Percentiles rank a stretch among this genome's conserved stretches.
These are phyloP conservation scores for Pluvianellus socialis DNA, from an alignment of 2,113 vertebrate genomes.

Conservation along the genomic window DNA sequence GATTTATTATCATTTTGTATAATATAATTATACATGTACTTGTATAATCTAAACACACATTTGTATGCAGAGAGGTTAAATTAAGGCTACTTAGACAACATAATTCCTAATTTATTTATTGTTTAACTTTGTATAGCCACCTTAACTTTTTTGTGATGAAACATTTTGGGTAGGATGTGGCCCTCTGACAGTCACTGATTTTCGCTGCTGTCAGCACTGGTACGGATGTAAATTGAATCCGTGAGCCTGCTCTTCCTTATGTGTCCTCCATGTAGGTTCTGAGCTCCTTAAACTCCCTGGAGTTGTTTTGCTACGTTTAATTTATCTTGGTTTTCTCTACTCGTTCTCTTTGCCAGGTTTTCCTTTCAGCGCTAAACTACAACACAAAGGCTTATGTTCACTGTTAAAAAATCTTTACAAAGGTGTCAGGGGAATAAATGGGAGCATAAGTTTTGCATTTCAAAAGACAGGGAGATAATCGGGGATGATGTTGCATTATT, in stretches of 20 bases:
- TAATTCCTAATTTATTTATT: background rate
- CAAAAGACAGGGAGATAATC: background rate
- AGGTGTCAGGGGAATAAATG: background rate
- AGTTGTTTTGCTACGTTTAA: background rate
- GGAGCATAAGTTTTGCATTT: background rate
- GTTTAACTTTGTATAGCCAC: background rate
- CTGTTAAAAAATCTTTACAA: background rate
- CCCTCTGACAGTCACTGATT: background rate
- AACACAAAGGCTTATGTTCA: background rate
- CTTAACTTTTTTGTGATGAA: background rate
- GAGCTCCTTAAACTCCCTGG: background rate
- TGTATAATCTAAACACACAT: background rate
- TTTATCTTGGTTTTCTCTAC: background rate
- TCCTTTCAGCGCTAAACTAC: background rate
- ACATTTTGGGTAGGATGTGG: background rate
- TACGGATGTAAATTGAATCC: background rate
- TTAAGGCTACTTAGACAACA: background rate
- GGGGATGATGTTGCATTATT: background rate
- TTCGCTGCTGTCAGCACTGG: background rate
- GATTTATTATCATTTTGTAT: background rate
- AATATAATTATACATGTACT: background rate
- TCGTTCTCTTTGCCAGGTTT: background rate
- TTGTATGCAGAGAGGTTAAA: background rate
- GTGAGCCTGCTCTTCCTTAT: background rate
- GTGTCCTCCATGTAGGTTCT: background rate